phyloP scores from a whole-genome alignment of 2,888 invertebrate genomes.

The Eupithecia dodoneata region DNA sequence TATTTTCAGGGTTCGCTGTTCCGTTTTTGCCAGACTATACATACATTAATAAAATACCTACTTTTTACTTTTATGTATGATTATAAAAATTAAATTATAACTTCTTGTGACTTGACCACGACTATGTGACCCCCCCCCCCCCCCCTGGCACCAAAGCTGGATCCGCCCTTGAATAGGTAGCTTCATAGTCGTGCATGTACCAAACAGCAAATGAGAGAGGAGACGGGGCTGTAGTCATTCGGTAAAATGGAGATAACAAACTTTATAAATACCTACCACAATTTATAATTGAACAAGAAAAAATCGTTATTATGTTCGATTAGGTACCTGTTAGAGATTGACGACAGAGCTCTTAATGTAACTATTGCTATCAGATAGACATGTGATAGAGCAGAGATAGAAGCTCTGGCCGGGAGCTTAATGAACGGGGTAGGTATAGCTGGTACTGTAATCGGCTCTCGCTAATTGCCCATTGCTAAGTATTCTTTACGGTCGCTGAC shows the following conservation, averaged over 20 bases:
- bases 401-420: constrained; percentile 28
- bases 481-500: constrained; percentile 35
- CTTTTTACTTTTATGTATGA: too few species aligned
- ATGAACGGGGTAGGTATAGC: constrained; percentile 26
- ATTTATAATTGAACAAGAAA: not conserved
- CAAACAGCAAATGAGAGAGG: too few species aligned
- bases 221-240: not conserved
- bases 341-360: not conserved
- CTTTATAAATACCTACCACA: not conserved
- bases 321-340: not conserved
- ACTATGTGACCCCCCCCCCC: too few species aligned
- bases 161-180: too few species aligned
- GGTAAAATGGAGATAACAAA: not conserved
- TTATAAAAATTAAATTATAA: too few species aligned
- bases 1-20: too few species aligned
- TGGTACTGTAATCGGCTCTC: constrained; percentile 37
- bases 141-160: too few species aligned
- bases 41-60: too few species aligned
- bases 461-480: constrained; percentile 41
- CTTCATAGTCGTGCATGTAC: too few species aligned
- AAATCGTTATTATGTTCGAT: not conserved
- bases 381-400: constrained; percentile 3
- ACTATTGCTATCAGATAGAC: not conserved
- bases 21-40: too few species aligned
- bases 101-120: too few species aligned